Percentiles rank a stretch among this genome's conserved stretches.
Conservation (phyloP, 2,888 invertebrate genomes). For the Nycteola revayana region DNA sequence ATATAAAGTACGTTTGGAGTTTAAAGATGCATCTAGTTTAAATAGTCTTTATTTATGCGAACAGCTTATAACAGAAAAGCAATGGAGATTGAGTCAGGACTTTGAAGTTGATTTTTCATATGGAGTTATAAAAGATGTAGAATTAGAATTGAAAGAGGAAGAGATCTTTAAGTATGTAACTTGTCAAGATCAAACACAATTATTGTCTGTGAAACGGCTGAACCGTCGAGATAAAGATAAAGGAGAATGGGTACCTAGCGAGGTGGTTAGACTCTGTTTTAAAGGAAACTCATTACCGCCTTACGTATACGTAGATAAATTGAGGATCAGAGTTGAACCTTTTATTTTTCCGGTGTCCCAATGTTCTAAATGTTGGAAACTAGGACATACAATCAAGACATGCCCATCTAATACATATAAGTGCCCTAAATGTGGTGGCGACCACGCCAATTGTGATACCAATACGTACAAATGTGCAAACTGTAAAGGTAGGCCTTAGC, state of each 20-base stretch:
- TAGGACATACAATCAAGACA: slow-evolving; percentile 4
- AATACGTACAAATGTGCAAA: slow-evolving; percentile 5
- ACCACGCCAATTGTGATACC: slow-evolving; percentile 8
- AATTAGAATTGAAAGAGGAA: slow-evolving; percentile 3
- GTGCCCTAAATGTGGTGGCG: slow-evolving; percentile 10
- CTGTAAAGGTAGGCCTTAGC: slow-evolving; percentile 4
- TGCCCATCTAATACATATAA: slow-evolving; percentile 2
- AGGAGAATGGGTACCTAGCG: slow-evolving; percentile 2
- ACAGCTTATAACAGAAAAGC: slow-evolving; percentile 1
- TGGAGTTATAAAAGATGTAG: slow-evolving; percentile 7
- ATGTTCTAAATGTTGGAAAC: slow-evolving; percentile 4
- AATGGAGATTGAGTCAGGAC: not conserved
- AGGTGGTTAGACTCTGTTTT: slow-evolving; percentile 4
- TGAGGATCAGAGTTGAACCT: slow-evolving; percentile 1
- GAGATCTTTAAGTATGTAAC: slow-evolving; percentile 3
- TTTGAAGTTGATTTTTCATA: slow-evolving; percentile 2
- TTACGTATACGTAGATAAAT: not conserved
- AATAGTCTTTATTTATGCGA: not conserved
- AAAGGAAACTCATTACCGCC: slow-evolving; percentile 2
- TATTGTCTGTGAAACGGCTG: not conserved
- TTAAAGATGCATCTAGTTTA: not conserved
- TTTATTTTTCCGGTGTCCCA: slow-evolving; percentile 1
- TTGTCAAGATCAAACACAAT: not conserved
- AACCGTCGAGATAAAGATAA: not conserved
- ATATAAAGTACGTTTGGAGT: not conserved